A percentile compares a stretch with the other conserved stretches of the same genome.
phyloP scores from a whole-genome alignment of 1,140 invertebrate species.

The Hypothenemus hampei region DNA sequence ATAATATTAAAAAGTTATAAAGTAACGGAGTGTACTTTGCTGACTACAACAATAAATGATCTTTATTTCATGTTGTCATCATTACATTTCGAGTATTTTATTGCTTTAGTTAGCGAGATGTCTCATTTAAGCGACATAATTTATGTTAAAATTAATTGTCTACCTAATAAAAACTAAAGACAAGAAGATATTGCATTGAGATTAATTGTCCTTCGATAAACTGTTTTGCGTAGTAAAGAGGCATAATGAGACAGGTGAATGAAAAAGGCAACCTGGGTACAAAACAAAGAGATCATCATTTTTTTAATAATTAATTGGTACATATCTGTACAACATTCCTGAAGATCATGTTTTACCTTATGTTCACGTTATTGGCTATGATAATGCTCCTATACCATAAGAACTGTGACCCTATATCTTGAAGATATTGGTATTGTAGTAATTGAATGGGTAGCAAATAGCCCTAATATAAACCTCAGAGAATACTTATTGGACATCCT shows the following conservation, averaged over 20 bases:
- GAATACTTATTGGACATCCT: too few relatives aligned
- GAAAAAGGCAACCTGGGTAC: slow-evolving; percentile 15
- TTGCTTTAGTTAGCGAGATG: not conserved
- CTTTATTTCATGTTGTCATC: not conserved
- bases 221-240: slow-evolving; percentile 19
- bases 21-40: not conserved
- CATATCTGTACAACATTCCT: slow-evolving; percentile 13
- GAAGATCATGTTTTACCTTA: too few relatives aligned
- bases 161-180: not conserved
- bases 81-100: slow-evolving; percentile 6
- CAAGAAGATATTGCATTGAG: slow-evolving; percentile 12
- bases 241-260: slow-evolving; percentile 19
- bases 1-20: slow-evolving; percentile 2
- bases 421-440: slow-evolving; percentile 7
- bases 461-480: not conserved
- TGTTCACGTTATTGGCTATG: not conserved
- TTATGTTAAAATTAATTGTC: slow-evolving; percentile 10
- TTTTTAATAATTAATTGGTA: slow-evolving; percentile 16
- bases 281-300: slow-evolving; percentile 5
- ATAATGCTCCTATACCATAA: too few relatives aligned
- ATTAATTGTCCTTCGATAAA: slow-evolving; percentile 10
- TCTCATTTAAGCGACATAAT: slow-evolving; percentile 3
- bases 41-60: too few relatives aligned
- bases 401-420: slow-evolving; percentile 8
- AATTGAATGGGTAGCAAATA: slow-evolving; percentile 6